phyloP scores from a whole-genome alignment of 2,888 invertebrate species.

The Invenusta paracnida region DNA sequence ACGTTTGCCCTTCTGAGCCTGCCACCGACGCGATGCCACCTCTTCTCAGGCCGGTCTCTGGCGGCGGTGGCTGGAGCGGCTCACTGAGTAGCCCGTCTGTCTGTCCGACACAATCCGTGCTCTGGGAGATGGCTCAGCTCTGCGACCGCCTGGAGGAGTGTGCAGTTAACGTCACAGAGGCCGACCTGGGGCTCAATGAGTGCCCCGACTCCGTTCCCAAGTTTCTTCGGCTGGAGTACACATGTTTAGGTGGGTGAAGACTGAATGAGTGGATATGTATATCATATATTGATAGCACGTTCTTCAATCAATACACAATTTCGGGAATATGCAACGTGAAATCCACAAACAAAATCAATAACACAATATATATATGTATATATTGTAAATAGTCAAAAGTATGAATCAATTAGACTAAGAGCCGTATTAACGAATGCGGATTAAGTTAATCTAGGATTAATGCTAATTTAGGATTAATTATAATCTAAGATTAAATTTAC shows the following conservation, averaged over 20 bases:
- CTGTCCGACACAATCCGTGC: slow-evolving; percentile 21
- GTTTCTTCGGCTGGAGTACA: slow-evolving; percentile 23
- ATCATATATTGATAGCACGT: background rate
- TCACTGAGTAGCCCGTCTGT: background rate
- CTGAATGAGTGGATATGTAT: too few relatives aligned
- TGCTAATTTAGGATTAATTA: too few relatives aligned
- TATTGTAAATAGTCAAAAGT: too few relatives aligned
- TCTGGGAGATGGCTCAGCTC: slow-evolving; percentile 35
- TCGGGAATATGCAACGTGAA: too few relatives aligned
- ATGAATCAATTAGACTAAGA: too few relatives aligned
- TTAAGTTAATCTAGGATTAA: too few relatives aligned
- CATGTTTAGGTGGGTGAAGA: slow-evolving; percentile 32
- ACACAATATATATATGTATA: too few relatives aligned
- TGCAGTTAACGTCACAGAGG: background rate
- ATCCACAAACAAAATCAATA: too few relatives aligned
- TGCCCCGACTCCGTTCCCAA: slow-evolving; percentile 32
- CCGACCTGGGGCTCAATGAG: background rate
- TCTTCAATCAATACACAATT: too few relatives aligned
- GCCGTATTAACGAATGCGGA: too few relatives aligned
- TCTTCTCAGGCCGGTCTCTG: background rate
- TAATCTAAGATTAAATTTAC: too few relatives aligned
- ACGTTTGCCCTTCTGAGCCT: background rate
- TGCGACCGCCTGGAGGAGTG: slow-evolving; percentile 33
- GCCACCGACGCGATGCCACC: too few relatives aligned
- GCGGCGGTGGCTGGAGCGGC: background rate